phyloP scores from a whole-genome alignment of 2,113 vertebrate genomes.

The Equus quagga region DNA sequence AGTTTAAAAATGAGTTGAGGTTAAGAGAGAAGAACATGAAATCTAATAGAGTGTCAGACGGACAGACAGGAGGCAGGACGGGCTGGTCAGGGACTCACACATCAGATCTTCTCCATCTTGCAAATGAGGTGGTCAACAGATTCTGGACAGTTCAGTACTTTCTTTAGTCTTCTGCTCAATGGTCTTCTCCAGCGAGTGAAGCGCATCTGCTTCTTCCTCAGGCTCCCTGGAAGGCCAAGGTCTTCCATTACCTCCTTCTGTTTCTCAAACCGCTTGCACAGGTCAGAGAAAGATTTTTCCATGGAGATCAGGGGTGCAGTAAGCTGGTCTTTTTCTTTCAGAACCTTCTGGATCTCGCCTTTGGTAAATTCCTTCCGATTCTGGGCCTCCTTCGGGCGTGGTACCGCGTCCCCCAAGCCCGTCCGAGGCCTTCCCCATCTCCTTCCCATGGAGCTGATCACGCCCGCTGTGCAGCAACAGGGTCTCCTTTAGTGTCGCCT shows the following conservation, averaged over 20 bases:
- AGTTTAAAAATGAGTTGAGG: neutral
- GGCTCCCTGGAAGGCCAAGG: neutral
- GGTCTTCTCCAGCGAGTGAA: neutral
- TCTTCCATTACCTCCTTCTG: too few species aligned
- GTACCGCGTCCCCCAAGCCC: neutral
- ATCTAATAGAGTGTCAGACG: neutral
- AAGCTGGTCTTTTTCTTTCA: neutral
- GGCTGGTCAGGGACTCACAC: neutral
- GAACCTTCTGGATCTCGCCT: neutral
- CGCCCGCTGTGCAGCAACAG: neutral
- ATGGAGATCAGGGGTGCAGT: neutral
- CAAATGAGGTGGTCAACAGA: neutral
- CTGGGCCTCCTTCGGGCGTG: too few species aligned
- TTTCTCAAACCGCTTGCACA: too few species aligned
- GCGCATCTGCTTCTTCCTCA: neutral
- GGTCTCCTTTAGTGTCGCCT: too few species aligned
- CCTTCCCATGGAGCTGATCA: accelerated
- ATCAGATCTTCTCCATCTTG: neutral
- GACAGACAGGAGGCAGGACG: neutral
- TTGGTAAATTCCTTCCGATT: neutral
- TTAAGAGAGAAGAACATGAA: neutral
- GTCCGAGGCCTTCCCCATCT: accelerated
- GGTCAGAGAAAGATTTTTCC: neutral
- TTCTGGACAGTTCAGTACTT: neutral
- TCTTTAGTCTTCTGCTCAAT: neutral